These are phyloP conservation scores for Drosophila yakuba DNA, from an alignment of 1,140 invertebrate species.

Conservation along the genomic window DNA sequence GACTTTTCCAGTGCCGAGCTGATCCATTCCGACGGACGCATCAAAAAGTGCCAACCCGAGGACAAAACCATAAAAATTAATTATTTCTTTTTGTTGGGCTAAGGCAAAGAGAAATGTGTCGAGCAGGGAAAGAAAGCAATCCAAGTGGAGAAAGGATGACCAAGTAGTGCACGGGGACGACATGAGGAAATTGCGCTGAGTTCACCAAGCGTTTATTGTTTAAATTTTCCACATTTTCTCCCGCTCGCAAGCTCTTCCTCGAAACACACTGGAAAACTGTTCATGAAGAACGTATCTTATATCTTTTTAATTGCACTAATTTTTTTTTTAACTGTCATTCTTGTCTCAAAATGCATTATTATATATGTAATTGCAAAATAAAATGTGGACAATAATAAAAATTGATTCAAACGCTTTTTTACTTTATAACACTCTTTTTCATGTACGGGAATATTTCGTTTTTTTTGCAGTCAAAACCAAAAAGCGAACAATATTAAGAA, in stretches of 20 bases:
- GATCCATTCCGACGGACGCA: neutral
- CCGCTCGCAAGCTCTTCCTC: conserved; percentile 1
- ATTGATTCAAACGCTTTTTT: no score
- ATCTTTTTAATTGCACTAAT: no score
- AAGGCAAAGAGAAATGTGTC: conserved; percentile 35
- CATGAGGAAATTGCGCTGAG: conserved; percentile 65
- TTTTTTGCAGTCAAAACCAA: no score
- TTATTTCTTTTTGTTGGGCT: conserved; percentile 57
- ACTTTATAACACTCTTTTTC: no score
- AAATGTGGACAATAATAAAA: no score
- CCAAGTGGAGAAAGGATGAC: conserved; percentile 18
- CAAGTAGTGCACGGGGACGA: conserved; percentile 35
- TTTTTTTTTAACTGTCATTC: no score
- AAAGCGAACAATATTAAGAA: no score
- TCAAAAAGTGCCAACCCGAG: conserved; percentile 35
- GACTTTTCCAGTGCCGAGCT: neutral
- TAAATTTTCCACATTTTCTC: conserved; percentile 54
- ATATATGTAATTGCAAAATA: no score
- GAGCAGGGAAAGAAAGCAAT: conserved; percentile 22
- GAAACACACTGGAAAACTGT: neutral
- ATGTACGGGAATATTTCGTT: no score
- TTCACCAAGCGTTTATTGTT: conserved; percentile 60
- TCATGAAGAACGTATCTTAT: no score
- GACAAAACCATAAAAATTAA: conserved; percentile 71
- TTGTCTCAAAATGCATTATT: no score